These are phyloP conservation scores for Lacanobia oleracea DNA, from an alignment of 2,888 invertebrate species.

Conservation along the genomic window DNA sequence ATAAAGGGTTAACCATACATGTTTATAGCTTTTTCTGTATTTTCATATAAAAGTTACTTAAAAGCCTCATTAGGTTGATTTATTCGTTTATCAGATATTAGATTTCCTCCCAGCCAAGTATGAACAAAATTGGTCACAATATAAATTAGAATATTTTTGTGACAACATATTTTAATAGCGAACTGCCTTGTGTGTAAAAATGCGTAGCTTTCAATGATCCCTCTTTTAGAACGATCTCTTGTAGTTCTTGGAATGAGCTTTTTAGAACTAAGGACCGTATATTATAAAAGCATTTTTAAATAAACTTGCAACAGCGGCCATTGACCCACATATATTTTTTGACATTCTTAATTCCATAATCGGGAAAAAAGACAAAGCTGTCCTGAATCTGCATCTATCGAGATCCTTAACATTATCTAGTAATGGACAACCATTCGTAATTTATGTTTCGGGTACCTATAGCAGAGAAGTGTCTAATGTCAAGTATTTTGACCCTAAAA, in stretches of 20 bases:
- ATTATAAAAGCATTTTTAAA: no score
- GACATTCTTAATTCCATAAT: no score
- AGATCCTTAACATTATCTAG: no score
- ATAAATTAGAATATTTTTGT: not conserved
- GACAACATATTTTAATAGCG: constrained; percentile 17
- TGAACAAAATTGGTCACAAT: not conserved
- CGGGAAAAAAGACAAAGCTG: no score
- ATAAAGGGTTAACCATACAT: not conserved
- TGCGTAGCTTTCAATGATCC: constrained; percentile 12
- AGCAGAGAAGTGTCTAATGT: no score
- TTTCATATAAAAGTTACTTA: constrained; percentile 25
- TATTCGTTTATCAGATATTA: constrained; percentile 4
- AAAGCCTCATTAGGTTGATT: constrained; percentile 2
- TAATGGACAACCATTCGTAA: no score
- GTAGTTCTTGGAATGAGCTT: not conserved
- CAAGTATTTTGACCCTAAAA: no score
- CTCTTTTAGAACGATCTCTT: constrained; percentile 13
- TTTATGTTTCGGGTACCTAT: no score
- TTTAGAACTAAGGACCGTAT: not conserved
- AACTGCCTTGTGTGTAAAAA: constrained; percentile 24
- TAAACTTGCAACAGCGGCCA: no score
- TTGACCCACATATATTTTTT: no score
- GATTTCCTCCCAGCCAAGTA: constrained; percentile 19
- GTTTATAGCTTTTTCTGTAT: constrained; percentile 28
- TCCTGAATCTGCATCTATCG: no score